These are phyloP conservation scores for Neoaliturus tenellus DNA, from an alignment of 2,888 invertebrate species.

Conservation along the genomic window DNA sequence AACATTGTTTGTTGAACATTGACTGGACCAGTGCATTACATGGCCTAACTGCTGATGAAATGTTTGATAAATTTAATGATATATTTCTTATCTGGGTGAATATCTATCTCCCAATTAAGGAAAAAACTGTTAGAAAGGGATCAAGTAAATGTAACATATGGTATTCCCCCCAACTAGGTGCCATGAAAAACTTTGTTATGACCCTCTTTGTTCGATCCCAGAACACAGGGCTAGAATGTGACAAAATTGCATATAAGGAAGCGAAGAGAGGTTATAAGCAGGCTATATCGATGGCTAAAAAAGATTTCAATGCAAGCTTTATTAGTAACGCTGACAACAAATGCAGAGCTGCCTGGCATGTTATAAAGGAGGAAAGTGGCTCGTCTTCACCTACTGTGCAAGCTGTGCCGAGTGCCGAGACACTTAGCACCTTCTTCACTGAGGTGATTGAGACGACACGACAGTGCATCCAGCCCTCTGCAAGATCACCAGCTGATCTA, in stretches of 20 bases:
- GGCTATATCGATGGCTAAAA: neutral
- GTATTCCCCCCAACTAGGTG: neutral
- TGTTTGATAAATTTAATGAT: neutral
- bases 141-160: neutral
- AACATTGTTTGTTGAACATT: neutral
- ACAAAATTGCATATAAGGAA: neutral
- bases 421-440: neutral
- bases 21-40: neutral
- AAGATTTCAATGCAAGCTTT: neutral
- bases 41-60: neutral
- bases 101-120: neutral
- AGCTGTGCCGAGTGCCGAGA: too few species aligned
- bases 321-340: neutral
- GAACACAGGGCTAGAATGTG: neutral
- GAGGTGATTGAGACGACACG: neutral
- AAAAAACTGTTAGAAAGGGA: neutral
- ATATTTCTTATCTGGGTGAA: neutral
- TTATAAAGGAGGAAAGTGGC: neutral
- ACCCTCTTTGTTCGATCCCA: neutral
- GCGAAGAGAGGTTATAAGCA: neutral
- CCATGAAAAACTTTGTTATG: neutral
- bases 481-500: neutral
- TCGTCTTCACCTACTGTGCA: neutral
- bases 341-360: neutral
- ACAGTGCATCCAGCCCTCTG: neutral